Conservation (phyloP, 2,888 invertebrate genomes). For the Branchinecta sandiegonensis region DNA sequence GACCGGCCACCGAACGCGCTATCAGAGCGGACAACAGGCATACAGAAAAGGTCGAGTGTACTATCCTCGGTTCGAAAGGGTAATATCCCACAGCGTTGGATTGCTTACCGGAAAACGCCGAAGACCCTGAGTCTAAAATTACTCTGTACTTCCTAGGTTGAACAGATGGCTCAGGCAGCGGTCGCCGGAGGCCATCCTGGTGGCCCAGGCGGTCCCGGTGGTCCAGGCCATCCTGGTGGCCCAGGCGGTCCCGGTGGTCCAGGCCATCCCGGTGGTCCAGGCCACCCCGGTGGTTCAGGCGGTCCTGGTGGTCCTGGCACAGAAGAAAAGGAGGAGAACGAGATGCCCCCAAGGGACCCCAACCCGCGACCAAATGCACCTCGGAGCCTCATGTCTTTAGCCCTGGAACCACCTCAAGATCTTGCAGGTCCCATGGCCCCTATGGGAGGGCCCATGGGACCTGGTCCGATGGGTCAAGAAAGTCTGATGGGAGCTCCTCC, state of each 20-base stretch:
- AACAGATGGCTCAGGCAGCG: constrained; percentile 19
- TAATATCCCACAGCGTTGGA: too few species aligned
- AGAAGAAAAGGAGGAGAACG: too few species aligned
- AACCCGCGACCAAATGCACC: too few species aligned
- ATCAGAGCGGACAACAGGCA: too few species aligned
- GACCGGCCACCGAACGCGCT: too few species aligned
- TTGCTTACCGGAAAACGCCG: too few species aligned
- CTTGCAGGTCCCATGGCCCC: constrained; percentile 29
- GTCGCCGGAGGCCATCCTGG: neutral
- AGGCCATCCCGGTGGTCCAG: constrained; percentile 23
- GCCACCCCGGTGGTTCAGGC: constrained; percentile 25
- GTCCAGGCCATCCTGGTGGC: constrained; percentile 22
- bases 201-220: constrained; percentile 20
- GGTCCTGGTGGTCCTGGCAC: constrained; percentile 24
- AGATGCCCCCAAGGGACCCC: too few species aligned
- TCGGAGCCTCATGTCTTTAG: too few species aligned
- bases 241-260: constrained; percentile 25
- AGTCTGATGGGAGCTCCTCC: too few species aligned
- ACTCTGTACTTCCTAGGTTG: constrained; percentile 20
- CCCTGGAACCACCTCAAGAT: too few species aligned
- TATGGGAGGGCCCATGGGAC: constrained; percentile 35
- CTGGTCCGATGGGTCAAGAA: constrained; percentile 41
- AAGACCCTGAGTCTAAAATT: neutral
- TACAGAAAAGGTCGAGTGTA: too few species aligned
- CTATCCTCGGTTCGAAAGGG: too few species aligned